Evolutionary conservation across 2,797 vertebrate species (phyloP).

Genomic region (Peromyscus aztecus): DNA sequence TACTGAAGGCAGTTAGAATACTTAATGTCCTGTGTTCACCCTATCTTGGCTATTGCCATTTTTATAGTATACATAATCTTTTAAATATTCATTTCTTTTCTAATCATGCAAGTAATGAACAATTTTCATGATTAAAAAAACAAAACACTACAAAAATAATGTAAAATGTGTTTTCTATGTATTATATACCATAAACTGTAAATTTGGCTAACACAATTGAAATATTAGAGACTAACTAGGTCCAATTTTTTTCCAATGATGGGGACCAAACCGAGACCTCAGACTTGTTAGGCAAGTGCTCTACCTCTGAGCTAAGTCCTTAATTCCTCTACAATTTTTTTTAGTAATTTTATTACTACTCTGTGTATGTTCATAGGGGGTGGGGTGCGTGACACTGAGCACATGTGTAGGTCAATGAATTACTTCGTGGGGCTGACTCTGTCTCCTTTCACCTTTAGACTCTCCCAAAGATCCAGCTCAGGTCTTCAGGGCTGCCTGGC

Average conservation of each 20-base stretch:
- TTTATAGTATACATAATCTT: slow-evolving; percentile 5
- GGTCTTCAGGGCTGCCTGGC: background rate
- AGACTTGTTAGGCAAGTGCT: background rate
- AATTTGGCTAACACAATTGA: slow-evolving; percentile 1
- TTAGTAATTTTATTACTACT: background rate
- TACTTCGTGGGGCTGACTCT: background rate
- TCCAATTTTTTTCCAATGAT: background rate
- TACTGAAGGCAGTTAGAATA: background rate
- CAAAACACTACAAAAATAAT: background rate
- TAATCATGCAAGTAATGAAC: slow-evolving; percentile 22
- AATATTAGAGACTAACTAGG: background rate
- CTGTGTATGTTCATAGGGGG: background rate
- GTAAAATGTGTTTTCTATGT: background rate
- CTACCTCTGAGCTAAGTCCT: background rate
- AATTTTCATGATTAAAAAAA: slow-evolving; percentile 31
- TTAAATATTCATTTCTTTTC: slow-evolving; percentile 27
- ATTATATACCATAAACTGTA: background rate
- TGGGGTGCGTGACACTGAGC: background rate
- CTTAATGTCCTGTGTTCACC: background rate
- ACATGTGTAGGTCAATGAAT: background rate
- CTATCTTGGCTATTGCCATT: background rate
- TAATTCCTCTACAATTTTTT: background rate
- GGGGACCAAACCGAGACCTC: background rate
- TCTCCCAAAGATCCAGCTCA: background rate
- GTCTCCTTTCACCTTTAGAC: background rate